Evolutionary conservation across 2,888 invertebrate species (phyloP), one percentile per base, ranked within the genome.

Genomic region (Phoenoteleia sp.): DNA sequence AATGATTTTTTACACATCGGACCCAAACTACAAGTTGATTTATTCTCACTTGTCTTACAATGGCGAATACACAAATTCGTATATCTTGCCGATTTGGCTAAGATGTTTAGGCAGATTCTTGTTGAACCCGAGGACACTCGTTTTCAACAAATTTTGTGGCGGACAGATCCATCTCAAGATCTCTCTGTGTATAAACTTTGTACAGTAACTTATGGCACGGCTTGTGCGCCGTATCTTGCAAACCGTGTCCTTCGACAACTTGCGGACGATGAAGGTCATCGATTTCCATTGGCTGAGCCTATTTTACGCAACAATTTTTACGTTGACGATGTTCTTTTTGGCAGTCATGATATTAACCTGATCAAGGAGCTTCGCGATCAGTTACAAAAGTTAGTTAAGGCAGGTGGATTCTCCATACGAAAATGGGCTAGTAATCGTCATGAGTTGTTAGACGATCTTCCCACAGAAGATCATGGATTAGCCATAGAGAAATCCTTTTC

Each of bases 1-100:
- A 82, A 85, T 45, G 81, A 85, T 11, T 56, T 64, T 17, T n/a
- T 85, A 13, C 23, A 66, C n/a, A n/a, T n/a, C n/a, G n/a, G 85
- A 7, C 62, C 72, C 1, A 76, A 81, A 23, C 21, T 81, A 7
- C 42, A 58, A 39, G n/a, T 7, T 9, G 42, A 71, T 21, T 9
- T 71, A 1, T 15, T 29, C 15, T 27, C 45, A 1, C 52, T 69
- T 1, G 39, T 81, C 4, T 6, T 81, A 3, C 47, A 33, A 7
- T 74, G 74, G 74, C 33, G 81, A 5, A 19, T 11, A 6, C 36
- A 64, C 47, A 19, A 15, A 15, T 71, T 27, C 21, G 81, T 77
- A 21, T 67, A 29, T n/a, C 13, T 67, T 1, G 79, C 79, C 2
- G 75, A 79, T 11, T 25, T 74, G 6, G 67, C 58, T n/a, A 4